Conservation (phyloP, 2,113 vertebrate genomes). For the Zingel zingel region DNA sequence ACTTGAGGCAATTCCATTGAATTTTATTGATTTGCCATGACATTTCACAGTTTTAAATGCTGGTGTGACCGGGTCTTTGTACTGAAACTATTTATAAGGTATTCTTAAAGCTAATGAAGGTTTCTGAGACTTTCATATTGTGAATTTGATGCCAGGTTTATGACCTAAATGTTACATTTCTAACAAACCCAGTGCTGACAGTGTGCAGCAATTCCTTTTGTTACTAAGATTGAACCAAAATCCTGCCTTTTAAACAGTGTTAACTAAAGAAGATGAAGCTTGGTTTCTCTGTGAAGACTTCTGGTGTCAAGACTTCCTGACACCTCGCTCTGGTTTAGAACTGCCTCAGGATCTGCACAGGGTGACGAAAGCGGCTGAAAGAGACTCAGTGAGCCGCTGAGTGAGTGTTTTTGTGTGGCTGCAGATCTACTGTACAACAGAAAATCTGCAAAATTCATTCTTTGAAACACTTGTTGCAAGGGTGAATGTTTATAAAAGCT, state of each 20-base stretch:
- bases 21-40: too few relatives aligned
- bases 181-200: neutral
- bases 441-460: neutral
- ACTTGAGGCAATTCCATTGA: too few relatives aligned
- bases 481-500: slow-evolving; percentile 10
- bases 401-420: slow-evolving; percentile 12
- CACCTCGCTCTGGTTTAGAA: slow-evolving; percentile 13
- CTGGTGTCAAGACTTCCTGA: neutral
- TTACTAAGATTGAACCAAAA: neutral
- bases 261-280: slow-evolving; percentile 5
- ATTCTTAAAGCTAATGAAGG: too few relatives aligned
- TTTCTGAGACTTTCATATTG: neutral
- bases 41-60: too few relatives aligned
- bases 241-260: neutral
- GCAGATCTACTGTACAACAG: slow-evolving; percentile 17
- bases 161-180: neutral
- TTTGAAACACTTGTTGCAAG: neutral
- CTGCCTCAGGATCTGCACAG: slow-evolving; percentile 33
- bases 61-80: too few relatives aligned
- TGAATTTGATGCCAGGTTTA: neutral
- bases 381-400: neutral
- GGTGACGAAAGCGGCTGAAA: slow-evolving; percentile 72
- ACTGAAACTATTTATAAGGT: neutral
- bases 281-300: neutral
- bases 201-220: neutral